Base-by-base conservation (phyloP, 2,888 invertebrate genomes). In the Apotomis turbidana region DNA sequence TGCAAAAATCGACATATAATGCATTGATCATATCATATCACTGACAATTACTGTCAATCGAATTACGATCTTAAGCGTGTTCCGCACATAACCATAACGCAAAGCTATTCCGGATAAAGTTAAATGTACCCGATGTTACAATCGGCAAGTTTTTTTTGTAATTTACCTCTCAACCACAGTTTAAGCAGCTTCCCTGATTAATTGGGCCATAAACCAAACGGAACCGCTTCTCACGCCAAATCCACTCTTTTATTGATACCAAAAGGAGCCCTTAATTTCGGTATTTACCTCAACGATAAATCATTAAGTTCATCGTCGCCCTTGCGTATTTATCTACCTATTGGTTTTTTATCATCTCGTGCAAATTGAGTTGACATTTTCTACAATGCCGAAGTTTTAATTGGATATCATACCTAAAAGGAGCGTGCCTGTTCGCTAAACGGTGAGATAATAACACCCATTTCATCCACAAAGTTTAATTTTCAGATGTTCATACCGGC, bases 381-480 rank as follows among this genome's bases (percentile, higher is more conserved):
- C 71, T 49, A 68, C 46, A 63, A 70, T 64, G 68, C 54, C 51
- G 12, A 74, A 71, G 67, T 74, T 74, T 73, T 73, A 73, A 75
- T 74, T 71, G 68, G 59, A 68, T 64, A 74, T 71, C 71, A 71
- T 68, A 63, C 70, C 68, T 68, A 72, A 69, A 71, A 54, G 64
- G 67, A 69, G 63, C 72, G 74, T 67, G 62, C 70, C 59, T 54
- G 63, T 60, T 70, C 72, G 44, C 67, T 63, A 68, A 75, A 68
- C 68, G 70, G 55, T 58, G 63, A 66, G 70, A 72, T 75, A 72
- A 75, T 75, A 68, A 73, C 62, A 62, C 6, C 59, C 49, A 41
- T 51, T 66, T 41, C 27, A 15, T 9, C 51, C 46, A 41, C 64
- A 74, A 74, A 75, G 72, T 71, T 70, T 69, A 74, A 72, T 74